A percentile compares a stretch with the other conserved stretches of the same genome.
These are phyloP conservation scores for Myathropa florea DNA, from an alignment of 2,888 invertebrate species.

Conservation along the genomic window DNA sequence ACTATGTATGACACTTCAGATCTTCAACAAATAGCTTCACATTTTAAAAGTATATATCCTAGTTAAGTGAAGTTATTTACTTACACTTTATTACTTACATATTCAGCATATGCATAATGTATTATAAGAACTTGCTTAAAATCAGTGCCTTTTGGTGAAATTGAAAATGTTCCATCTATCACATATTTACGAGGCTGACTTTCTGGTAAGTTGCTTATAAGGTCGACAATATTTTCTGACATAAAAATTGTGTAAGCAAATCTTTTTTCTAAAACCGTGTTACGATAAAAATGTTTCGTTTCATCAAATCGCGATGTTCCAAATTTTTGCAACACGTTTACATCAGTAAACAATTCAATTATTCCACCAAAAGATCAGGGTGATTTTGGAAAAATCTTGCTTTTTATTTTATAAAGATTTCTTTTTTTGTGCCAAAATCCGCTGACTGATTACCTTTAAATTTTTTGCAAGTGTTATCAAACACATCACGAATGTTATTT, in stretches of 20 bases:
- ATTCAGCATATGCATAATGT: constrained; percentile 25
- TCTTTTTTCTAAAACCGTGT: neutral
- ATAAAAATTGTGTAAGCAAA: constrained; percentile 10
- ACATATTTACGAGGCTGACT: constrained; percentile 68
- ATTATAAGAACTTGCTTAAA: constrained; percentile 37
- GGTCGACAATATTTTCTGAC: constrained; percentile 13
- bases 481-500: neutral
- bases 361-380: constrained; percentile 8
- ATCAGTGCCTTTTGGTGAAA: constrained; percentile 6
- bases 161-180: constrained; percentile 27
- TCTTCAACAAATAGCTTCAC: no score
- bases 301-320: constrained; percentile 14
- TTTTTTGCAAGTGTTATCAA: constrained; percentile 7
- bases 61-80: constrained; percentile 8
- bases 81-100: constrained; percentile 9
- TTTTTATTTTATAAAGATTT: constrained; percentile 33
- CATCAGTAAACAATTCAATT: constrained; percentile 17
- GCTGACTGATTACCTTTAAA: neutral
- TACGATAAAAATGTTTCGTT: neutral
- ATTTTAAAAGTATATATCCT: no score
- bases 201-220: constrained; percentile 1
- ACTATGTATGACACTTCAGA: no score
- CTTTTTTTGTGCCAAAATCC: constrained; percentile 26
- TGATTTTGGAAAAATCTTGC: constrained; percentile 1
- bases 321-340: constrained; percentile 23